phyloP scores from a whole-genome alignment of 2,797 vertebrate species.

The Odontamblyopus rebecca region DNA sequence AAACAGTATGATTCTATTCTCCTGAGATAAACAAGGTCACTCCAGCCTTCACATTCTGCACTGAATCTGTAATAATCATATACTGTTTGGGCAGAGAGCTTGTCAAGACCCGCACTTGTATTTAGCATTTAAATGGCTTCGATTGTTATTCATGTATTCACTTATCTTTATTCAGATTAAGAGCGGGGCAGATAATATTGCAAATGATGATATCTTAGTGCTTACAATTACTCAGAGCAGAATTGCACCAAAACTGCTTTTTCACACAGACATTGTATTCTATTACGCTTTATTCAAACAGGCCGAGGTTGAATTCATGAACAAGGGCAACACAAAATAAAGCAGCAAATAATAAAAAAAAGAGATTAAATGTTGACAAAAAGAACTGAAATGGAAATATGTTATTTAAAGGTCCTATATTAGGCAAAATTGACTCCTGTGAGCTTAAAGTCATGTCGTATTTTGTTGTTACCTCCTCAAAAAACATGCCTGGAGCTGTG shows the following conservation, averaged over 20 bases:
- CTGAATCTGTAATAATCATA: not conserved
- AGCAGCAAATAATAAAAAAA: not conserved
- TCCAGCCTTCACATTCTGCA: not conserved
- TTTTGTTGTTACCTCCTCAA: too few relatives aligned
- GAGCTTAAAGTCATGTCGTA: too few relatives aligned
- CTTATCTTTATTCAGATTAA: conserved; percentile 10
- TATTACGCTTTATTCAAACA: not conserved
- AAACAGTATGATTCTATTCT: not conserved
- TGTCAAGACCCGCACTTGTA: not conserved
- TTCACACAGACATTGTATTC: not conserved
- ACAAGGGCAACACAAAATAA: not conserved
- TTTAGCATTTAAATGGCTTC: not conserved
- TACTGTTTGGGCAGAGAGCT: not conserved
- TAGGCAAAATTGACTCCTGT: too few relatives aligned
- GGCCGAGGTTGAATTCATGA: not conserved
- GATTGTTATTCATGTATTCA: conserved; percentile 7
- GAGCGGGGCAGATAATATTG: not conserved
- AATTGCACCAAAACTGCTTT: not conserved
- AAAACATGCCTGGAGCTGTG: too few relatives aligned
- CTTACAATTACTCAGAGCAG: not conserved
- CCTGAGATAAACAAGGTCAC: not conserved
- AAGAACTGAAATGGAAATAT: too few relatives aligned
- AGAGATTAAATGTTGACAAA: too few relatives aligned
- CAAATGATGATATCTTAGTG: not conserved
- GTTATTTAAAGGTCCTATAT: too few relatives aligned